Base-by-base conservation (phyloP, 2,797 vertebrate species). In the Fistularia tabacaria region DNA sequence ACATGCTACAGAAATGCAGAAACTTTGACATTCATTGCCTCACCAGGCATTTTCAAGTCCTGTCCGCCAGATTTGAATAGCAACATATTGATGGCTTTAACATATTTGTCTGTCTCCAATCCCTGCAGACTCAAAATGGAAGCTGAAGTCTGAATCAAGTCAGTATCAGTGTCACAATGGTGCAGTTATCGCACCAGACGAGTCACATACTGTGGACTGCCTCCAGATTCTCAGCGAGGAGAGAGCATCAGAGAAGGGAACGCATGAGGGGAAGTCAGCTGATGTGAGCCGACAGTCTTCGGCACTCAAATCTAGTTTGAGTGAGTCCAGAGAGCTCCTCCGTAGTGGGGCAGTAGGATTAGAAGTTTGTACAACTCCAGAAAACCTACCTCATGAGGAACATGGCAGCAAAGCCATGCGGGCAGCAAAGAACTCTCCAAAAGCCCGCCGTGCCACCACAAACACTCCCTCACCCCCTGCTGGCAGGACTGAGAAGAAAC, bases 351-450 rank as follows among this genome's bases (percentile, higher is more conserved):
- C 71, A 1, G 74, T 55, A 36, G 80, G 64, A 15, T 46, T 66
- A 1, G 90, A 90, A 9, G 49, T 73, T 56, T 59, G 77, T 0
- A 9, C 50, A 1, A 41, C 59, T 46, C 39, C 72, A 3, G 90
- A 91, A 73, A 82, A 71, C 52, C 84, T 89, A 87, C 88, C 89
- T 90, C 91, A 91, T 50, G 91, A 93, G 43, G 91, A 92, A 61
- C 85, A 76, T 11, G 84, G 84, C 41, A 49, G 56, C 67, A 92
- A 90, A 84, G 71, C 74, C 46, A 41, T 49, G 0, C 83, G 82
- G 55, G 40, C 72, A 9, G 67, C 84, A 7, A 92, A 89, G 71
- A 83, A 64, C 73, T 78, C 86, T 11, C 89, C 89, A 1, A 92
- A 89, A 81, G 71, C 76, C 49, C 81, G 86, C 10, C 72, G 82